Percentiles rank a stretch among this genome's conserved stretches.
These are phyloP conservation scores for Patella pellucida DNA, from an alignment of 2,888 invertebrate species.

Conservation along the genomic window DNA sequence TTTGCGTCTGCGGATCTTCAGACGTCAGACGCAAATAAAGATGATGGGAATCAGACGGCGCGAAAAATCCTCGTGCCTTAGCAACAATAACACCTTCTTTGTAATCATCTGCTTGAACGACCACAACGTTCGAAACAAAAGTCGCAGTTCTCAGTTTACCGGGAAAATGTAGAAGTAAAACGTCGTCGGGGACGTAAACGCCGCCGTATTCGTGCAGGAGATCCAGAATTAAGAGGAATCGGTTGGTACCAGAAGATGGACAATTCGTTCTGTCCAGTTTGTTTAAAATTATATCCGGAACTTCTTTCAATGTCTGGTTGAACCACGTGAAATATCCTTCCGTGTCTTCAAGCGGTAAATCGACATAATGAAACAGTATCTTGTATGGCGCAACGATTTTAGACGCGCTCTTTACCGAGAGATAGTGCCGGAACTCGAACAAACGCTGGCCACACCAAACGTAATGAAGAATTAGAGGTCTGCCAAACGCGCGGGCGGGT, in stretches of 20 bases:
- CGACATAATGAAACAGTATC: conserved; percentile 25
- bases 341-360: conserved; percentile 22
- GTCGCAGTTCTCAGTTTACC: conserved; percentile 7
- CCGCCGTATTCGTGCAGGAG: conserved; percentile 29
- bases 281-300: conserved; percentile 19
- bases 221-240: conserved; percentile 20
- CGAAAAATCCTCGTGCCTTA: conserved; percentile 7
- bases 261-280: conserved; percentile 21
- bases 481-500: neutral
- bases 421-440: conserved; percentile 31
- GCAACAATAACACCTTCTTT: conserved; percentile 25
- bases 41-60: conserved; percentile 15
- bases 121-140: conserved; percentile 22
- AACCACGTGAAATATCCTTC: conserved; percentile 32
- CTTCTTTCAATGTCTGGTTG: conserved; percentile 13
- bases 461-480: conserved; percentile 26
- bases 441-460: conserved; percentile 28
- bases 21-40: conserved; percentile 16
- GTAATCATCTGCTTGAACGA: conserved; percentile 20
- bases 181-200: conserved; percentile 31
- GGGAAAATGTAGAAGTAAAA: conserved; percentile 24
- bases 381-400: conserved; percentile 24
- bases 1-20: conserved; percentile 16
- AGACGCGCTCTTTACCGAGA: conserved; percentile 28
- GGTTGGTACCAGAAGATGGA: conserved; percentile 16